Base-by-base conservation (phyloP, 1,140 invertebrate genomes). In the Himalopsyche phryganea region DNA sequence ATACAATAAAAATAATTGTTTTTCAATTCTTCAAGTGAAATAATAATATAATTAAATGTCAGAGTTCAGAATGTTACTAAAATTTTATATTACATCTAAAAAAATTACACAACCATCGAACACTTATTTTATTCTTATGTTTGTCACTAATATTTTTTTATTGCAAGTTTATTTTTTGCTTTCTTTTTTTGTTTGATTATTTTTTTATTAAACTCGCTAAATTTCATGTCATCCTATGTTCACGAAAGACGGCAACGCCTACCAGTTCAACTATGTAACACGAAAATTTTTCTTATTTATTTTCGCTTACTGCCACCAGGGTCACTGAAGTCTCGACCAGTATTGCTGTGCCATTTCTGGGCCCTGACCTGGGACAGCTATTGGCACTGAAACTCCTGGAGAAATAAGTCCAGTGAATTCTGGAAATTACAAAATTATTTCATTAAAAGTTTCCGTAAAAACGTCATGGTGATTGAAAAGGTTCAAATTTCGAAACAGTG, bases 291-390 rank as follows among this genome's bases (percentile, higher is more conserved):
- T 50, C 36, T 50, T 45, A 33, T 19, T 9, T 48, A 58, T 54
- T 62, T 57, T 64, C 66, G 68, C 65, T 66, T 74, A 74, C 66
- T 69, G 69, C 73, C 73, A 75, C 75, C 75, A 77, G 67, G 80
- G 81, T 92, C 91, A 95, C 88, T 95, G 92, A 68, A 95, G 83
- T 66, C 93, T 81, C 4, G 91, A 88, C 92, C 93, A 95, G 75
- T 95, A 96, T 75, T 93, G 92, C 61, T 89, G 83, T 23, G 86
- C 36, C 63, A 65, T 65, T 38, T 65, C 63, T 13, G 86, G 80
- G 80, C 62, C 62, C 69, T 94, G 91, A n/a, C 91, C 92, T 7
- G 92, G 92, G 47, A 96, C 92, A 69, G 94, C 92, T 41, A 96
- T 86, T 1, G 94, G 93, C 0, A 96, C 92, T 1, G 92, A 94